Conservation (phyloP, 1,140 invertebrate species). For the Tetragonula clypearis region DNA sequence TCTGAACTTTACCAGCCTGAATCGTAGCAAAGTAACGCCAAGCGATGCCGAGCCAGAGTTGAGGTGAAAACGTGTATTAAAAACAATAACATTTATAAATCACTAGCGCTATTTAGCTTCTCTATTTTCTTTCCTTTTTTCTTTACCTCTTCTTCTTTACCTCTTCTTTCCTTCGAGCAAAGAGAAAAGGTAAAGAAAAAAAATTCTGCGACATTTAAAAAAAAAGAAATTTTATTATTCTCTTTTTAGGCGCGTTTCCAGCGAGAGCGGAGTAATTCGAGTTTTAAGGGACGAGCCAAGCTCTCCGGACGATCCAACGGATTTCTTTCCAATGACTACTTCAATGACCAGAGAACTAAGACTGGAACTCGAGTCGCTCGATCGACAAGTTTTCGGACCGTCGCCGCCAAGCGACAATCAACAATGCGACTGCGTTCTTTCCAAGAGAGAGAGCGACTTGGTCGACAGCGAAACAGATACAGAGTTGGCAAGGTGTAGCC, state of each 20-base stretch:
- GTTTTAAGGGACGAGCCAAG: conserved; percentile 83
- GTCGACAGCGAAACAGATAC: conserved; percentile 77
- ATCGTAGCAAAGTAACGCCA: conserved; percentile 82
- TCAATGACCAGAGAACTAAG: conserved; percentile 91
- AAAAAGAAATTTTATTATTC: background rate
- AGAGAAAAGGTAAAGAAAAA: no score
- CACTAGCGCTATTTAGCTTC: background rate
- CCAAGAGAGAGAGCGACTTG: conserved; percentile 75
- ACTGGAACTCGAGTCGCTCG: conserved; percentile 90
- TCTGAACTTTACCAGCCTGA: conserved; percentile 87
- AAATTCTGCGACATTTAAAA: background rate
- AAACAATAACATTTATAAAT: background rate
- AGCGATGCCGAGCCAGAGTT: conserved; percentile 74
- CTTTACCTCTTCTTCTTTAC: background rate
- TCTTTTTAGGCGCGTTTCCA: conserved; percentile 64
- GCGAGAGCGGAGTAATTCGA: conserved; percentile 73
- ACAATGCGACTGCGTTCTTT: conserved; percentile 74
- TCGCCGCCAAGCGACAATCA: conserved; percentile 72
- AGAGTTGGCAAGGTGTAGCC: conserved; percentile 78
- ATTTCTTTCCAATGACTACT: conserved; percentile 93
- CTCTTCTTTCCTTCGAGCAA: background rate
- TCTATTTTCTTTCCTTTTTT: background rate
- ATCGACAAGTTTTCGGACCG: conserved; percentile 84
- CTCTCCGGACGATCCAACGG: conserved; percentile 89
- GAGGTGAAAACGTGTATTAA: conserved; percentile 26